Conservation (phyloP, 53 echinoderm and acorn worm genomes). For the Glandiceps talaboti region DNA sequence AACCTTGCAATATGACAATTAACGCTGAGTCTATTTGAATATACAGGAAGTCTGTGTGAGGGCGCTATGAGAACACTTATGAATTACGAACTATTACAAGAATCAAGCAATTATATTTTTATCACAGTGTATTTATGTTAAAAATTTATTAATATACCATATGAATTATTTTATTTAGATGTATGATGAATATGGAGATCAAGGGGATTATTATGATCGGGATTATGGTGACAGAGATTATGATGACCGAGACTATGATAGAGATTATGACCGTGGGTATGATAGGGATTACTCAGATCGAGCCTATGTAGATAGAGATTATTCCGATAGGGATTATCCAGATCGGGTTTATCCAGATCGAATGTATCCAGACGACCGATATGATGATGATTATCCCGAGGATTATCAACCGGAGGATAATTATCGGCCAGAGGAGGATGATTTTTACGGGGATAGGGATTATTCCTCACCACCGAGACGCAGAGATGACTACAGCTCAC, state of each 20-base stretch:
- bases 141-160: too few species aligned
- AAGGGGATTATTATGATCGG: constrained; percentile 6
- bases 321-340: constrained; percentile 1
- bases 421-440: constrained; percentile 1
- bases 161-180: too few species aligned
- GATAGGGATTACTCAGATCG: neutral
- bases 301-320: neutral
- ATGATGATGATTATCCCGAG: constrained; percentile 18
- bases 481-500: neutral
- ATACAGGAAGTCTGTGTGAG: too few species aligned
- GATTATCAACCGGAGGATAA: constrained; percentile 17
- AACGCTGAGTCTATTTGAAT: too few species aligned
- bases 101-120: too few species aligned
- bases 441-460: constrained; percentile 4
- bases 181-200: constrained; percentile 7
- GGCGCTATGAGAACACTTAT: too few species aligned
- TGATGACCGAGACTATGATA: neutral
- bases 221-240: neutral
- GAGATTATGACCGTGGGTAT: neutral
- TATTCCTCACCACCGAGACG: neutral
- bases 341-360: neutral
- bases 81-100: too few species aligned
- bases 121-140: too few species aligned
- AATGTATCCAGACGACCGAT: constrained; percentile 10
- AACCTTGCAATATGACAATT: too few species aligned